A percentile compares a stretch with the other conserved stretches of the same genome.
These are phyloP conservation scores for Anarhynchus alexandrinus DNA, from an alignment of 2,113 vertebrate species.

Conservation along the genomic window DNA sequence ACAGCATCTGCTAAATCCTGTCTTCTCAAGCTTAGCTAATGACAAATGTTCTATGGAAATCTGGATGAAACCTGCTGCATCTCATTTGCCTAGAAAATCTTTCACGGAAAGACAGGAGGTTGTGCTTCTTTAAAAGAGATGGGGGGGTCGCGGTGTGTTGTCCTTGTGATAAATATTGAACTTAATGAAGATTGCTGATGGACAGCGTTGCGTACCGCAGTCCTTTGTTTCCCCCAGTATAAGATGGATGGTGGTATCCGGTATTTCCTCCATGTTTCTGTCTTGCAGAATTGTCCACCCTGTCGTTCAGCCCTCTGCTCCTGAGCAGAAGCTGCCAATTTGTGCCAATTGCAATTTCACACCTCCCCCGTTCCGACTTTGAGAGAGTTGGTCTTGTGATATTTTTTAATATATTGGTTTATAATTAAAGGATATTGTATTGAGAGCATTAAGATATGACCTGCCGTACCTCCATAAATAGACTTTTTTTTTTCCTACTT, in stretches of 20 bases:
- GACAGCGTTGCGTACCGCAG: background rate
- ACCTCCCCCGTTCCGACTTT: background rate
- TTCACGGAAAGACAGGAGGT: conserved; percentile 32
- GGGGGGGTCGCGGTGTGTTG: background rate
- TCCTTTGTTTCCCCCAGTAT: conserved; percentile 15
- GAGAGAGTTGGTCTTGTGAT: background rate
- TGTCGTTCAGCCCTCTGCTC: background rate
- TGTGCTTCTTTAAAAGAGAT: background rate
- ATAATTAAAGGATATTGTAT: conserved; percentile 43
- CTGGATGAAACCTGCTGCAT: conserved; percentile 62
- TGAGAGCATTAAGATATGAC: background rate
- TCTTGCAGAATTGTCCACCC: background rate
- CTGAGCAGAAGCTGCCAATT: conserved; percentile 30
- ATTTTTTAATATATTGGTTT: background rate
- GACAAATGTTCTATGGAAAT: conserved; percentile 53
- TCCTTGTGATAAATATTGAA: conserved; percentile 43
- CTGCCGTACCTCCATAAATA: conserved; percentile 45
- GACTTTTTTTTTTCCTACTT: background rate
- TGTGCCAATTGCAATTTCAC: conserved; percentile 13
- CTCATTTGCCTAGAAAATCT: conserved; percentile 55
- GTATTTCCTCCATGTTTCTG: background rate
- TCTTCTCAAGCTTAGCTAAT: conserved; percentile 29
- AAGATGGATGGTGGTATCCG: background rate
- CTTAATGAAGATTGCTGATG: conserved; percentile 45
- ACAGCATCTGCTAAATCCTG: conserved; percentile 6